phyloP scores from a whole-genome alignment of 1,140 invertebrate genomes.

The Leptinotarsa defecta region DNA sequence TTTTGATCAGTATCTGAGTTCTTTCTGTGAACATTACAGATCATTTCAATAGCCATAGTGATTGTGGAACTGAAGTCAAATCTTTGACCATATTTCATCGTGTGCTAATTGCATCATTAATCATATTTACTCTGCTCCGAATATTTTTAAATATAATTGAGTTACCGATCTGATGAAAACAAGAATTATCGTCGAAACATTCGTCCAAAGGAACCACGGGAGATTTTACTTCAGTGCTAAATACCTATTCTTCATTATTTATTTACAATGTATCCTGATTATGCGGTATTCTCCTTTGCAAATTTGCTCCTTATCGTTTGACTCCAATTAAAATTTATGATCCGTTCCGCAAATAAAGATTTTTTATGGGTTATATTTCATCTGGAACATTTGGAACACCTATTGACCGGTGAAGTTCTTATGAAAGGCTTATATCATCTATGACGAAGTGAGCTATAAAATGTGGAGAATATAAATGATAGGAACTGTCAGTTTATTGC shows the following conservation, averaged over 20 bases:
- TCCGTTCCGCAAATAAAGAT: slow-evolving; percentile 3
- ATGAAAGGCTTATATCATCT: neutral
- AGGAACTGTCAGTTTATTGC: neutral
- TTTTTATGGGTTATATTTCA: slow-evolving; percentile 24
- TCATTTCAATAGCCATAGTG: too few relatives aligned
- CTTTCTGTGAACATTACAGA: too few relatives aligned
- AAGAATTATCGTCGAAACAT: too few relatives aligned
- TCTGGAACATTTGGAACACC: slow-evolving; percentile 14
- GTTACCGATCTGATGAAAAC: too few relatives aligned
- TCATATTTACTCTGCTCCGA: too few relatives aligned
- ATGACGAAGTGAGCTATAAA: neutral
- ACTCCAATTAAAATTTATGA: neutral
- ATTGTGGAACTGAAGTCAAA: too few relatives aligned
- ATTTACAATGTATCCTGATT: neutral
- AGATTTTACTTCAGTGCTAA: too few relatives aligned
- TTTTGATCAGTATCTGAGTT: too few relatives aligned
- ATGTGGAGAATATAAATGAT: neutral
- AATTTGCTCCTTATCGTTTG: slow-evolving; percentile 5
- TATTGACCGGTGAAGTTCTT: neutral
- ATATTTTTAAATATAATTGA: too few relatives aligned
- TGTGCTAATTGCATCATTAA: too few relatives aligned
- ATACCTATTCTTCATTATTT: neutral
- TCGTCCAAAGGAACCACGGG: too few relatives aligned
- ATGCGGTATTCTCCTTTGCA: slow-evolving; percentile 5
- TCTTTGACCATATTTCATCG: too few relatives aligned